Base-by-base conservation (phyloP, 2,888 invertebrate genomes). In the Drosophila glabriapex region DNA sequence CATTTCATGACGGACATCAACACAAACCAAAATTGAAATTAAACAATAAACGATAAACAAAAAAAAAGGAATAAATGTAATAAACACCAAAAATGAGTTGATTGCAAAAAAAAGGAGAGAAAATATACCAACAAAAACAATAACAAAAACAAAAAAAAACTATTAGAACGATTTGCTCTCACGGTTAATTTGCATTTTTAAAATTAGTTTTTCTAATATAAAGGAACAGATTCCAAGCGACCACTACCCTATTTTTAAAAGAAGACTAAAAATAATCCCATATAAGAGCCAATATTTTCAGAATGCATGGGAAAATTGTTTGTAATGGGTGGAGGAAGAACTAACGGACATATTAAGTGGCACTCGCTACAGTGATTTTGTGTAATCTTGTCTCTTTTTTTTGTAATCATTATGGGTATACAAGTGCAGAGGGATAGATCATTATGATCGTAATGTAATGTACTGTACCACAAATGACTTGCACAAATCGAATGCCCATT, bases 1-100 rank as follows among this genome's bases (percentile, higher is more conserved):
- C 54, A 43, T 77, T 73, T 66, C 59, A 77, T 79, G 75, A 62
- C 60, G 69, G 68, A 59, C 73, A 76, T 65, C 72, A 76, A 68
- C 61, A 72, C 58, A 77, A 76, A 76, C 55, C 65, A 68, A 77
- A 68, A 56, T 63, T 58, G 3, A 64, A 54, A 50, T 39, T 33
- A 16, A 64, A 64, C 72, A 78, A 78, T 62, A 54, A 78, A 61
- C 63, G 66, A 31, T 31, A 70, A 76, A 60, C 60, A 22, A 68
- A 78, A 29, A 70, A 53, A 33, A 22, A 28, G 37, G 9, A 67
- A 54, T n/a, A 41, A 55, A 50, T 60, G 60, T 43, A 68, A 68
- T 39, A 56, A 67, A 66, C 33, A 56, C 7, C 31, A 59, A 58
- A 49, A 56, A 46, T 41, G 28, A 63, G 43, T 74, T 54, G 14